phyloP scores from a whole-genome alignment of 1,140 invertebrate genomes.

The Phenacoccus solenopsis region DNA sequence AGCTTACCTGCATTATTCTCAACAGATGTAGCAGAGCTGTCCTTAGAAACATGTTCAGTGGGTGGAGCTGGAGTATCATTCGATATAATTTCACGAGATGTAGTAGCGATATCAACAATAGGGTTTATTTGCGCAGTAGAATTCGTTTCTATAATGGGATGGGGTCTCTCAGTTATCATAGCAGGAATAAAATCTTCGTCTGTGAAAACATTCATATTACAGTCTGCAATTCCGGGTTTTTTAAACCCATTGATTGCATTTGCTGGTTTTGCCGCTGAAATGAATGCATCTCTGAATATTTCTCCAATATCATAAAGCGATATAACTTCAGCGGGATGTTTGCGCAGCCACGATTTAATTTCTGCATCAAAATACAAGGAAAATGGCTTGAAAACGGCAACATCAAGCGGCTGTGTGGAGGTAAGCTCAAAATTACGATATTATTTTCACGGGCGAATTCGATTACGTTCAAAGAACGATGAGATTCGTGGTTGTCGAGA shows the following conservation, averaged over 20 bases:
- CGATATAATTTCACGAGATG: too few relatives aligned
- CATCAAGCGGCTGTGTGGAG: conserved; percentile 40
- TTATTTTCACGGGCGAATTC: conserved; percentile 25
- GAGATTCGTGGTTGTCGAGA: conserved; percentile 26
- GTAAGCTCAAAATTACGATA: conserved; percentile 33
- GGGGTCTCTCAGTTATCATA: too few relatives aligned
- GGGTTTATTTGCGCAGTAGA: too few relatives aligned
- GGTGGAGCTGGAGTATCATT: too few relatives aligned
- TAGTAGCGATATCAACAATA: too few relatives aligned
- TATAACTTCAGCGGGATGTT: conserved; percentile 28
- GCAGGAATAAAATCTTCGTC: neutral
- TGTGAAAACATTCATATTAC: conserved; percentile 28
- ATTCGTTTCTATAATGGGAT: neutral
- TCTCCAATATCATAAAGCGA: conserved; percentile 29
- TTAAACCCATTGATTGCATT: conserved; percentile 23
- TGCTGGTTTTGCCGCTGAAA: conserved; percentile 15
- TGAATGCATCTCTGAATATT: conserved; percentile 22
- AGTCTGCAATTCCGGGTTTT: conserved; percentile 22
- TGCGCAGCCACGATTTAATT: conserved; percentile 29
- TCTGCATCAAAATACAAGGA: conserved; percentile 32
- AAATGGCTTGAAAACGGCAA: conserved; percentile 34
- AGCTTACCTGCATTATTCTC: neutral
- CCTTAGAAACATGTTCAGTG: too few relatives aligned
- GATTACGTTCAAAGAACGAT: conserved; percentile 23
- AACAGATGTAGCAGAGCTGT: neutral